A percentile compares a stretch with the other conserved stretches of the same genome.
Evolutionary conservation across 2,113 vertebrate genomes (phyloP).

Genomic region (Corydoras maculifer): DNA sequence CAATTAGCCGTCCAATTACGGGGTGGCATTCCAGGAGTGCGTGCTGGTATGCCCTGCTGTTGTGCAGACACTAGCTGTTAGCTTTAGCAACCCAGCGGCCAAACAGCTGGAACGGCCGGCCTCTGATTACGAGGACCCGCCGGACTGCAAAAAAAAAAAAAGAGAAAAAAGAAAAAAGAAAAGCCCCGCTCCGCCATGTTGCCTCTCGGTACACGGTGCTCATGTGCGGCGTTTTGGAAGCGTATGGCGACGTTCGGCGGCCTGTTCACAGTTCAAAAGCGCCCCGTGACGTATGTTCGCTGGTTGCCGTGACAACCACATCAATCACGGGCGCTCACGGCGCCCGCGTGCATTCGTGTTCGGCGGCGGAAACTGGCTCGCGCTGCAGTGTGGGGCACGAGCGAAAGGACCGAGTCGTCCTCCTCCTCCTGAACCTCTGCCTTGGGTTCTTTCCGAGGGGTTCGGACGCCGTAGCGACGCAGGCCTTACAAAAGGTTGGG

Average conservation of each 20-base stretch:
- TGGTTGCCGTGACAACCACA: slow-evolving; percentile 66
- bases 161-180: too few species aligned
- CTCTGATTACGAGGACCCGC: not conserved
- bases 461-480: too few species aligned
- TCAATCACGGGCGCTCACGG: slow-evolving; percentile 44
- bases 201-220: too few species aligned
- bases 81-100: slow-evolving; percentile 3
- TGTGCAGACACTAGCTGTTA: not conserved
- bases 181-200: not conserved
- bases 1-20: not conserved
- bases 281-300: slow-evolving; percentile 46
- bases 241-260: slow-evolving; percentile 34
- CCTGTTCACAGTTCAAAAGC: slow-evolving; percentile 46
- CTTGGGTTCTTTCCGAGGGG: too few species aligned
- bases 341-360: slow-evolving; percentile 24
- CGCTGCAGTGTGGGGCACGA: not conserved
- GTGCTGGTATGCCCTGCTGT: slow-evolving; percentile 5
- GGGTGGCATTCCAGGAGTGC: slow-evolving; percentile 4
- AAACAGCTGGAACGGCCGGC: not conserved
- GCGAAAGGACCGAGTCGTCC: too few species aligned
- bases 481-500: too few species aligned
- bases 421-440: too few species aligned
- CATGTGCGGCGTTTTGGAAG: not conserved
- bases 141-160: not conserved
- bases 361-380: slow-evolving; percentile 11